These are phyloP conservation scores for Halcyon leucocephala DNA, from an alignment of 2,797 vertebrate genomes.

Conservation along the genomic window DNA sequence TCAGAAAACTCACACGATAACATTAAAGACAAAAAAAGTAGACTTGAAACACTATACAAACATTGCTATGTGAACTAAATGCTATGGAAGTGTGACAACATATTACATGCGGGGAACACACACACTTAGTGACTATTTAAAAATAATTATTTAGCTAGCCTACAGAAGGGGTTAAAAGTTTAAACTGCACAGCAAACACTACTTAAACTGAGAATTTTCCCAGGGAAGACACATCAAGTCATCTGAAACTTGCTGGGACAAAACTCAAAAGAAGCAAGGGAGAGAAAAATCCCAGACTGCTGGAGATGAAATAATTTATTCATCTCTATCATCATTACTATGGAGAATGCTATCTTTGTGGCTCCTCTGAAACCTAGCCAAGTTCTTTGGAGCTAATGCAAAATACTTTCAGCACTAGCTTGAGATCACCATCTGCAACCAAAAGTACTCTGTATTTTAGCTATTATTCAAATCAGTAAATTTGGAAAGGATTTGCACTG, in stretches of 20 bases:
- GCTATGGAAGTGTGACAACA: conserved; percentile 10
- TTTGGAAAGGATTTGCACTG: not conserved
- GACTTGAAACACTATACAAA: conserved; percentile 37
- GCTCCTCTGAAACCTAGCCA: conserved; percentile 37
- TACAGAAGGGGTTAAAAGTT: conserved; percentile 43
- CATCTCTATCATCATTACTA: not conserved
- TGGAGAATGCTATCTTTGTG: not conserved
- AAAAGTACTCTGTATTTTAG: not conserved
- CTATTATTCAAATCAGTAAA: not conserved
- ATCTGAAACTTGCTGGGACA: conserved; percentile 19
- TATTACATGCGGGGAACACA: not conserved
- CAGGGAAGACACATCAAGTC: conserved; percentile 5
- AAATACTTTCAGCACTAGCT: not conserved
- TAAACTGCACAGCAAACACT: not conserved
- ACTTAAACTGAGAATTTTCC: conserved; percentile 32
- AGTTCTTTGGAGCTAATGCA: conserved; percentile 10
- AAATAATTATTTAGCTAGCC: not conserved
- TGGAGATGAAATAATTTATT: conserved; percentile 39
- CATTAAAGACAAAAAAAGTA: conserved; percentile 14
- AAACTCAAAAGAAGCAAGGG: not conserved
- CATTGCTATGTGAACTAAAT: not conserved
- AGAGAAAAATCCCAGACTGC: conserved; percentile 6
- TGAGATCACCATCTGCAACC: not conserved
- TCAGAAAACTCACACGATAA: not conserved
- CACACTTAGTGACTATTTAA: conserved; percentile 6